phyloP scores from a whole-genome alignment of 1,140 invertebrate genomes.

The Oreohelix idahoensis region DNA sequence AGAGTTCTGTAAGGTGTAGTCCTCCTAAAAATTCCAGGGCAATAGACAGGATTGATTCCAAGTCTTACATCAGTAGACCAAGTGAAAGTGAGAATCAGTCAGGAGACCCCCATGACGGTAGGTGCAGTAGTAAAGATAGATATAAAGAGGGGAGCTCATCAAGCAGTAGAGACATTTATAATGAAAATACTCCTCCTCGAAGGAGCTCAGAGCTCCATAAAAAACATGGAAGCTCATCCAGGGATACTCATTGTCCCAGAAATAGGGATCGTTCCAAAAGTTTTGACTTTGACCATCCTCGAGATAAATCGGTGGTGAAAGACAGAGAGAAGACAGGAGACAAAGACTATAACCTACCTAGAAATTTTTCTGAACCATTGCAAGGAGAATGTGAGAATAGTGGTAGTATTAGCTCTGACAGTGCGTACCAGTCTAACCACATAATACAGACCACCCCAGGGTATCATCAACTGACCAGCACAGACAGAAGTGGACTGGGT shows the following conservation, averaged over 20 bases:
- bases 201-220: neutral
- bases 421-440: neutral
- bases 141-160: neutral
- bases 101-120: neutral
- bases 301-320: neutral
- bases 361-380: constrained; percentile 31
- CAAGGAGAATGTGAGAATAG: neutral
- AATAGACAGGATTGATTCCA: neutral
- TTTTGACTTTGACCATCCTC: constrained; percentile 38
- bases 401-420: neutral
- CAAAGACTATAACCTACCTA: constrained; percentile 16
- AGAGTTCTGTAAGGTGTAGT: neutral
- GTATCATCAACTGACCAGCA: constrained; percentile 18
- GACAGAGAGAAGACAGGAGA: neutral
- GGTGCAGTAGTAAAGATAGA: neutral
- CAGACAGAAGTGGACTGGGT: constrained; percentile 29
- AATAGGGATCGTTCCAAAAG: constrained; percentile 34
- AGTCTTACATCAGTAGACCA: neutral
- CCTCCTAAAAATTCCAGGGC: neutral
- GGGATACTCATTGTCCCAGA: constrained; percentile 3
- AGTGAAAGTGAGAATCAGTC: constrained; percentile 1
- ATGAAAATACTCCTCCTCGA: neutral
- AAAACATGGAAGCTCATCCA: neutral
- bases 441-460: constrained; percentile 42
- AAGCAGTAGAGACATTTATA: neutral